Evolutionary conservation across 2,113 vertebrate genomes (phyloP).

Genomic region (Bettongia penicillata): DNA sequence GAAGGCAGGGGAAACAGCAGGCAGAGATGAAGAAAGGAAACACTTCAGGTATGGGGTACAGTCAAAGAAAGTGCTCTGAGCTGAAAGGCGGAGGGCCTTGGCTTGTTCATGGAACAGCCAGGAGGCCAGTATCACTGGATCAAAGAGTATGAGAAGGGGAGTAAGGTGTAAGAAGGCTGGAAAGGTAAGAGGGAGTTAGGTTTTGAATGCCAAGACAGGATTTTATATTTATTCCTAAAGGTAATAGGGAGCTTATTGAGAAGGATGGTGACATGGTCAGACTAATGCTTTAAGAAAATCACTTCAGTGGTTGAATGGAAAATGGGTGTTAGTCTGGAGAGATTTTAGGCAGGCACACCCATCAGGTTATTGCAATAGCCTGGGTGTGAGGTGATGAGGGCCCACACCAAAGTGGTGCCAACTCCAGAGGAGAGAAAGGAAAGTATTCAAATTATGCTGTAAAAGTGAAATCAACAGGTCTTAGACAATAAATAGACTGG

Average conservation of each 20-base stretch:
- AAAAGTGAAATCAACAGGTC: not conserved
- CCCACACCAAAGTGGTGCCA: not conserved
- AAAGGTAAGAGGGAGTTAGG: not conserved
- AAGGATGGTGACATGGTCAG: not conserved
- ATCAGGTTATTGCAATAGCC: not conserved
- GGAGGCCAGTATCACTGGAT: not conserved
- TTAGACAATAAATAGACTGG: not conserved
- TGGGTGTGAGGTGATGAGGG: not conserved
- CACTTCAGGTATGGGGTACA: not conserved
- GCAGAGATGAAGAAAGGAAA: not conserved
- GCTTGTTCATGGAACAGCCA: not conserved
- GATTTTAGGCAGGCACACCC: not conserved
- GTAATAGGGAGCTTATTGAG: not conserved
- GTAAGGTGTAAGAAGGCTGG: not conserved
- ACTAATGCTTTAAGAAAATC: not conserved
- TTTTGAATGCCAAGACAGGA: not conserved
- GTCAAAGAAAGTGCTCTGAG: not conserved
- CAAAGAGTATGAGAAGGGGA: not conserved
- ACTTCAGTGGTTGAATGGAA: not conserved
- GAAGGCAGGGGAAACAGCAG: not conserved
- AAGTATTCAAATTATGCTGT: not conserved
- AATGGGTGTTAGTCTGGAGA: not conserved
- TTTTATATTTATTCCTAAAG: not conserved
- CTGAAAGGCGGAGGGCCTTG: not conserved
- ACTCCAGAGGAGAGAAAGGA: not conserved